These are phyloP conservation scores for Echinarachnius parma DNA, from an alignment of 53 echinoderm and acorn worm species.

Conservation along the genomic window DNA sequence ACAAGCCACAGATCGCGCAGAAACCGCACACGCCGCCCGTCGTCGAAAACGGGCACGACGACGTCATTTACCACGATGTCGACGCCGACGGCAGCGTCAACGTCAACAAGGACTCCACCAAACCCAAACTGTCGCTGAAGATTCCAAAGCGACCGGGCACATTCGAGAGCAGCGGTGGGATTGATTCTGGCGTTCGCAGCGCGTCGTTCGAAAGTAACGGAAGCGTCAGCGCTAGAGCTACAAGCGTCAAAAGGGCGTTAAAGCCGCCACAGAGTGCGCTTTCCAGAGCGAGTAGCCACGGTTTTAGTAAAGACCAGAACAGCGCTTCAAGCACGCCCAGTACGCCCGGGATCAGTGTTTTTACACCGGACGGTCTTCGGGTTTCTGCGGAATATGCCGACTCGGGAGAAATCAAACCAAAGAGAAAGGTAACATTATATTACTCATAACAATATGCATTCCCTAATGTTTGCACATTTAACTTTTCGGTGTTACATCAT, in stretches of 20 bases:
- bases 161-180: background rate
- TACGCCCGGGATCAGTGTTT: conserved; percentile 30
- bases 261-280: conserved; percentile 32
- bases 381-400: conserved; percentile 28
- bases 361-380: conserved; percentile 22
- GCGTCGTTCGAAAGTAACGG: conserved; percentile 13
- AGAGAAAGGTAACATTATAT: conserved; percentile 16
- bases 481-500: no score
- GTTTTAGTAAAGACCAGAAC: no score
- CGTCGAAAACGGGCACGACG: background rate
- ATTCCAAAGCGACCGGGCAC: conserved; percentile 33
- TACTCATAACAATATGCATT: no score
- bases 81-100: no score
- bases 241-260: conserved; percentile 1
- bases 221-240: conserved; percentile 11
- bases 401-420: conserved; percentile 6
- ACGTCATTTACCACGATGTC: no score
- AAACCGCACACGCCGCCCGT: conserved; percentile 35
- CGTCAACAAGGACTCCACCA: background rate
- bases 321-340: conserved; percentile 33
- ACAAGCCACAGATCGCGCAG: conserved; percentile 13
- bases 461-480: no score
- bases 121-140: conserved; percentile 18
- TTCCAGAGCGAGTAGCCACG: background rate
- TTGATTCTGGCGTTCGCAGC: conserved; percentile 2